Evolutionary conservation across 2,113 vertebrate species (phyloP).

Genomic region (Psophia crepitans): DNA sequence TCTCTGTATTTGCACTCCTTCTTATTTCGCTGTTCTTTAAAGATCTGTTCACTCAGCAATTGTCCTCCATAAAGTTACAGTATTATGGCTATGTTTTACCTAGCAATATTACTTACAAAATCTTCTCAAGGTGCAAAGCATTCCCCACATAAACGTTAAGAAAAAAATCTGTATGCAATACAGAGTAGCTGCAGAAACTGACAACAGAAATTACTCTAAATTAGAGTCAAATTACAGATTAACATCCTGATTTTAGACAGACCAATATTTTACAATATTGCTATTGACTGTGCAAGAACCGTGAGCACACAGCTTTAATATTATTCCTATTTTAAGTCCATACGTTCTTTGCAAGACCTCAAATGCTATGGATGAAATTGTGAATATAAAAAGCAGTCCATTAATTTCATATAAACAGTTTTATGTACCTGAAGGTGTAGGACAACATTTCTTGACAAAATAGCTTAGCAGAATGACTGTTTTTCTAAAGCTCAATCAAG

Average conservation of each 20-base stretch:
- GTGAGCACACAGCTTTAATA: conserved; percentile 3
- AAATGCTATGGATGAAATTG: conserved; percentile 7
- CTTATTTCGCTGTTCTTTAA: background rate
- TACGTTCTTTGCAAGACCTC: conserved; percentile 35
- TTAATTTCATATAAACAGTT: conserved; percentile 72
- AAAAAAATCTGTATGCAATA: background rate
- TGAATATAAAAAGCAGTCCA: conserved; percentile 71
- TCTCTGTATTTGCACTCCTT: background rate
- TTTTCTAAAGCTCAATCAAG: conserved; percentile 52
- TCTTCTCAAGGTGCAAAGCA: background rate
- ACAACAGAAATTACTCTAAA: conserved; percentile 34
- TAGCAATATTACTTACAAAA: background rate
- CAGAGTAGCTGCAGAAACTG: background rate
- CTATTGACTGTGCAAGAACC: conserved; percentile 44
- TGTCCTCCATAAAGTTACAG: background rate
- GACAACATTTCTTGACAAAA: conserved; percentile 65
- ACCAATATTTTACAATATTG: conserved; percentile 19
- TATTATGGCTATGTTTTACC: background rate
- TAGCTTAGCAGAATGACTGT: conserved; percentile 3
- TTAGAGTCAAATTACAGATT: conserved; percentile 26
- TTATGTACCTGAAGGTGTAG: conserved; percentile 59
- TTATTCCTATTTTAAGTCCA: conserved; percentile 45
- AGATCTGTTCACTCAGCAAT: background rate
- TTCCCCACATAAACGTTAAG: background rate
- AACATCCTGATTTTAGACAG: conserved; percentile 32